These are phyloP conservation scores for Adela reaumurella DNA, from an alignment of 2,888 invertebrate species.

Conservation along the genomic window DNA sequence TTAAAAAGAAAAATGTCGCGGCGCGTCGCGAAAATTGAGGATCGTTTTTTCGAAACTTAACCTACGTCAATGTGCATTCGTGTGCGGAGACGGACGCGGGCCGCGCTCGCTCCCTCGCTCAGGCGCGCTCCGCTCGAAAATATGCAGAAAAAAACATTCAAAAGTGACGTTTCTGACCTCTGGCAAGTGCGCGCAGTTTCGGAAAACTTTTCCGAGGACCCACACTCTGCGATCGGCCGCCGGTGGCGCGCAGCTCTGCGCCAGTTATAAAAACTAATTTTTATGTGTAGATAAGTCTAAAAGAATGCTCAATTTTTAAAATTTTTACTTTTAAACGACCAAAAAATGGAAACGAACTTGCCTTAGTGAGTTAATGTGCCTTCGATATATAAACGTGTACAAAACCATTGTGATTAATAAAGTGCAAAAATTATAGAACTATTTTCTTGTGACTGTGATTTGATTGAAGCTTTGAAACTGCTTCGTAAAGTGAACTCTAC, in stretches of 20 bases:
- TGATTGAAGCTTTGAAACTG: too few species aligned
- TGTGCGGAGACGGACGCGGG: constrained; percentile 37
- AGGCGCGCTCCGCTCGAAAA: constrained; percentile 25
- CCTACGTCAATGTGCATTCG: constrained; percentile 52
- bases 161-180: too few species aligned
- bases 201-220: too few species aligned
- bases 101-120: constrained; percentile 41
- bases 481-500: too few species aligned
- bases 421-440: constrained; percentile 30
- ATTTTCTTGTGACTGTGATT: not conserved
- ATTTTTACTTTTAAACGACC: too few species aligned
- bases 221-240: too few species aligned
- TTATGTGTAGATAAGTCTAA: too few species aligned
- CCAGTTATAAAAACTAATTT: too few species aligned
- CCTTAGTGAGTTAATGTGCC: constrained; percentile 30
- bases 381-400: constrained; percentile 33
- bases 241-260: too few species aligned
- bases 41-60: constrained; percentile 45
- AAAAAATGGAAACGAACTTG: constrained; percentile 17
- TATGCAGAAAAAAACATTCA: not conserved
- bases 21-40: constrained; percentile 33
- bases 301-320: too few species aligned
- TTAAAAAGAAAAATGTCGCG: too few species aligned
- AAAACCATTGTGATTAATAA: constrained; percentile 35
- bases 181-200: too few species aligned